Evolutionary conservation across 2,888 invertebrate genomes (phyloP).

Genomic region (Machimus atricapillus): DNA sequence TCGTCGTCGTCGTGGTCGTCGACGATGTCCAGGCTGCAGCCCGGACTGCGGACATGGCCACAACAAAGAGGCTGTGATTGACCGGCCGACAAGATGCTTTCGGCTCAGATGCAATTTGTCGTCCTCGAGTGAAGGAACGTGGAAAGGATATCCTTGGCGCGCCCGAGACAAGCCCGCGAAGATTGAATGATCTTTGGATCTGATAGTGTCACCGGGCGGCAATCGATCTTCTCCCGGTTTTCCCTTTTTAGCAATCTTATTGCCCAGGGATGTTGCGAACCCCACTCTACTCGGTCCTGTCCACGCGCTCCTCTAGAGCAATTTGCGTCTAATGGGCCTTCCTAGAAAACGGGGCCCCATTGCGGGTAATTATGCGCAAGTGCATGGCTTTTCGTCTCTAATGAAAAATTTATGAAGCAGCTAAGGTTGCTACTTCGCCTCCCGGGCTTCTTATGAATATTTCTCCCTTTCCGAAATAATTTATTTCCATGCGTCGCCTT

Average conservation of each 20-base stretch:
- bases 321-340: not conserved
- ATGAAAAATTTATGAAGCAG: constrained; percentile 37
- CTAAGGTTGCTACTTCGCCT: constrained; percentile 19
- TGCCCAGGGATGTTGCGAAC: not conserved
- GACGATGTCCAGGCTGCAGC: not conserved
- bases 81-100: constrained; percentile 36
- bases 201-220: constrained; percentile 32
- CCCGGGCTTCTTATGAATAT: constrained; percentile 33
- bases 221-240: constrained; percentile 29
- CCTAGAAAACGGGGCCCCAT: not conserved
- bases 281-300: not conserved
- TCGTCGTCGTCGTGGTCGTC: not conserved
- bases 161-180: not conserved
- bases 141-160: constrained; percentile 15
- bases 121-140: constrained; percentile 21
- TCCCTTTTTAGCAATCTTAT: not conserved
- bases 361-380: constrained; percentile 23
- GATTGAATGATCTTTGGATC: constrained; percentile 30
- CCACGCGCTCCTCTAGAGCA: not conserved
- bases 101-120: constrained; percentile 25
- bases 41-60: not conserved
- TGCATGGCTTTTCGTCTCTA: constrained; percentile 19
- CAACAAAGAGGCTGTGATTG: constrained; percentile 39
- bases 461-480: constrained; percentile 42
- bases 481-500: constrained; percentile 46